phyloP scores from a whole-genome alignment of 1,140 invertebrate genomes.

The Polyergus mexicanus region DNA sequence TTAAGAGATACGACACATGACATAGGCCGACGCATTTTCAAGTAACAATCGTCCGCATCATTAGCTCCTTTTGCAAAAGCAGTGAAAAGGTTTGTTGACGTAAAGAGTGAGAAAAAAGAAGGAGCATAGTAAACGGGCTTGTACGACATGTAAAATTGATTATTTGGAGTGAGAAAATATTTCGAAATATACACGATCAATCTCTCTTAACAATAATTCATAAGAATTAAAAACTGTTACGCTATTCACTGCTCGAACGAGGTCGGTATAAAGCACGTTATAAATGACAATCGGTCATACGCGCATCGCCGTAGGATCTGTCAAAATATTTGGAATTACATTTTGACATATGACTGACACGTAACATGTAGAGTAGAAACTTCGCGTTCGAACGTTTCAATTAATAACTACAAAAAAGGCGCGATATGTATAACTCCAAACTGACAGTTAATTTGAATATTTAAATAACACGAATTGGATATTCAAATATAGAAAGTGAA shows the following conservation, averaged over 20 bases:
- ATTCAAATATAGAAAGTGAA: slow-evolving; percentile 3
- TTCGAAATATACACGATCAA: not conserved
- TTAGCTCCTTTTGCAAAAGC: not conserved
- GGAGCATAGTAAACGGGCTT: not conserved
- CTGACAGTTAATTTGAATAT: slow-evolving; percentile 46
- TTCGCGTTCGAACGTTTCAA: not conserved
- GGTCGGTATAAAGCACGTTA: not conserved
- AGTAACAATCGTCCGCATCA: not conserved
- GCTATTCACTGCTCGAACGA: not conserved
- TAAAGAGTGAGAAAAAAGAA: no score
- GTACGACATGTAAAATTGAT: not conserved
- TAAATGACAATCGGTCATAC: slow-evolving; percentile 24
- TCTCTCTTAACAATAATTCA: not conserved
- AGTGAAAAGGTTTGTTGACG: not conserved
- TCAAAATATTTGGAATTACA: slow-evolving; percentile 34
- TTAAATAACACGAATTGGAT: slow-evolving; percentile 9
- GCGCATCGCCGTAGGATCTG: not conserved
- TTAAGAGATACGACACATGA: slow-evolving; percentile 11
- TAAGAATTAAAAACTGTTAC: slow-evolving; percentile 51
- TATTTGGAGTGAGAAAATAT: no score
- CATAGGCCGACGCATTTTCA: not conserved
- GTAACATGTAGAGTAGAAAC: slow-evolving; percentile 1
- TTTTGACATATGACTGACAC: not conserved
- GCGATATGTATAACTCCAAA: slow-evolving; percentile 1
- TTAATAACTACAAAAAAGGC: not conserved